phyloP scores from a whole-genome alignment of 2,797 vertebrate species.

The Octomys mimax region DNA sequence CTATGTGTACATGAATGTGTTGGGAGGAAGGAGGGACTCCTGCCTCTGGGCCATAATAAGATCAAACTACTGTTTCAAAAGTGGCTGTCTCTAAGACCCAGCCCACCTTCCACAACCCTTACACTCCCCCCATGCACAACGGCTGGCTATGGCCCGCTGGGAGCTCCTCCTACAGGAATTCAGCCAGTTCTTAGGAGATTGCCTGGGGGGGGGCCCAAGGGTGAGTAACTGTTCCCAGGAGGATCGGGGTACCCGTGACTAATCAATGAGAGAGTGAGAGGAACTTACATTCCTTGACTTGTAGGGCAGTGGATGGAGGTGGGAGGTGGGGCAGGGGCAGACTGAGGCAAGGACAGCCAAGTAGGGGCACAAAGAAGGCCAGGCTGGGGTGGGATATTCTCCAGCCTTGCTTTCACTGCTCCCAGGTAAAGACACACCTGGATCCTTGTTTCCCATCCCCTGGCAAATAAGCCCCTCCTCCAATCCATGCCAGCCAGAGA shows the following conservation, averaged over 20 bases:
- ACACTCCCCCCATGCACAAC: background rate
- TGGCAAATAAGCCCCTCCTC: background rate
- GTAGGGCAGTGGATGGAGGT: conserved; percentile 83
- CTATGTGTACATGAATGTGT: background rate
- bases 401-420: background rate
- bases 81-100: conserved; percentile 5
- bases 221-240: conserved; percentile 82
- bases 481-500: background rate
- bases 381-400: conserved; percentile 8
- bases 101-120: background rate
- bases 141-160: background rate
- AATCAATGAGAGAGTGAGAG: conserved; percentile 84
- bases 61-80: conserved; percentile 55
- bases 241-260: conserved; percentile 84
- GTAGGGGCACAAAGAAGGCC: conserved; percentile 76
- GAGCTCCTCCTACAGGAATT: conserved; percentile 72
- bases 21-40: background rate
- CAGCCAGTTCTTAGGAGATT: conserved; percentile 74
- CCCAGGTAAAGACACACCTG: conserved; percentile 70
- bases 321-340: conserved; percentile 84
- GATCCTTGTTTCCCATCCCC: background rate
- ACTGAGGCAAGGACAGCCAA: conserved; percentile 79
- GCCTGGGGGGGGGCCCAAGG: conserved; percentile 41
- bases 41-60: background rate
- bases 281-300: conserved; percentile 85